Evolutionary conservation across 2,888 invertebrate species (phyloP), one percentile per base, ranked within the genome.

Genomic region (Tachina grossa): DNA sequence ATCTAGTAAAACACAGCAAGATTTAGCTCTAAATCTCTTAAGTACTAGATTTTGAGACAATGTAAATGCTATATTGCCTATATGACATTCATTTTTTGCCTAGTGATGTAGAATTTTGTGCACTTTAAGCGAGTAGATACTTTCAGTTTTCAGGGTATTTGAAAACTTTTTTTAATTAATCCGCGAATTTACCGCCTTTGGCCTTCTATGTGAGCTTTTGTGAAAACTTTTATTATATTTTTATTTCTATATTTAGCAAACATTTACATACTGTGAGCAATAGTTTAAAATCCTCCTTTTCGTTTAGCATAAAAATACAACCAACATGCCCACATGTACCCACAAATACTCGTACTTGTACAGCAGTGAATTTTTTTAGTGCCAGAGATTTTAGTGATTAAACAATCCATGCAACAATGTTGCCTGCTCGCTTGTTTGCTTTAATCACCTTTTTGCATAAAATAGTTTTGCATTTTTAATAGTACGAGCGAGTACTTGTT

Each of bases 361-460:
- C 31, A 31, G 31, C 31, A 10, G 11, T 51, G 19, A 4, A 53
- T 68, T 68, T 68, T 13, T 51, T 31, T 16, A 31, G 31, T 31
- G 5, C 9, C 45, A 14, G 39, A 76, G 59, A 65, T 66, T 55
- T 51, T 31, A 14, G 10, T 13, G 65, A 65, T 51, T 22, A 65
- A 55, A 75, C 19, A 41, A 14, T n/a, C 9, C 16, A 13, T 65
- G 53, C 57, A 79, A 72, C 61, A 79, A 47, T 61, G 51, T 72
- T 72, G 53, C 22, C 2, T 22, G 22, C 22, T 2, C 2, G 22
- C 43, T 11, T 72, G 53, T 22, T 11, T 6, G 19, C 31, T 61
- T 49, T 51, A 74, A 63, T 51, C 61, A 45, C 76, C 43, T 14
- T 74, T 61, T 47, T 61, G 63, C 74, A 75, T 75, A 49, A 74